Evolutionary conservation across 2,113 vertebrate genomes (phyloP), one percentile per base, ranked within the genome.

Genomic region (Helogale parvula): DNA sequence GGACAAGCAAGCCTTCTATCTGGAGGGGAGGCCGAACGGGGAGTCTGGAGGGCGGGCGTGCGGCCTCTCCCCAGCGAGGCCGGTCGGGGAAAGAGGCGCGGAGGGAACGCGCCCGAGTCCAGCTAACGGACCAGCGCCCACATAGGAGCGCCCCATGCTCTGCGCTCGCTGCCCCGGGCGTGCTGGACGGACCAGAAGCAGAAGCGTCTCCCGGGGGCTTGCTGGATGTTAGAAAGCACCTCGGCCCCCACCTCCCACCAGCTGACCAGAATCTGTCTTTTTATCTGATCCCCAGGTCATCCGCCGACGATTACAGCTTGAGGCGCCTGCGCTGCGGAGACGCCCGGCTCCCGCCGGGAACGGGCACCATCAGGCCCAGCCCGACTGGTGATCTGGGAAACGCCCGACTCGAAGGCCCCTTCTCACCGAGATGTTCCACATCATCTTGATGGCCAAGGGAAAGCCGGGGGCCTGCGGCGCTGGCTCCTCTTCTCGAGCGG

Each of bases 381-480:
- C 16, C 38, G 31, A 80, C 0, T 1, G 45, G 54, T 31, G 41
- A 41, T 66, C 7, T 38, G 80, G 82, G 89, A 84, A 63, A 38
- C 0, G 45, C 29, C 38, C 1, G 8, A 35, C 66, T 38, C 13
- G 0, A 9, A 77, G 69, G 8, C 0, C 0, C 0, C 1, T 71
- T 60, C 98, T 98, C 97, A 99, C 99, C 97, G 98, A 98, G 77
- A 99, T 98, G 89, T 99, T 99, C 99, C 99, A 99, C 99, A 99
- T 98, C 99, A 99, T 99, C 98, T 99, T 99, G 98, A 99, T 99
- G 2, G 99, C 99, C 5, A 99, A 96, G 0, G 99, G 99, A n/a
- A 98, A 99, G 95, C 90, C n/a, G 0, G 90, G 45, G 84, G 76
- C 23, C 5, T 0, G 38, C 0, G 47, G 19, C 0, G 81, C 90